These are phyloP conservation scores for Crax fasciolata DNA, from an alignment of 2,797 vertebrate genomes.

Conservation along the genomic window DNA sequence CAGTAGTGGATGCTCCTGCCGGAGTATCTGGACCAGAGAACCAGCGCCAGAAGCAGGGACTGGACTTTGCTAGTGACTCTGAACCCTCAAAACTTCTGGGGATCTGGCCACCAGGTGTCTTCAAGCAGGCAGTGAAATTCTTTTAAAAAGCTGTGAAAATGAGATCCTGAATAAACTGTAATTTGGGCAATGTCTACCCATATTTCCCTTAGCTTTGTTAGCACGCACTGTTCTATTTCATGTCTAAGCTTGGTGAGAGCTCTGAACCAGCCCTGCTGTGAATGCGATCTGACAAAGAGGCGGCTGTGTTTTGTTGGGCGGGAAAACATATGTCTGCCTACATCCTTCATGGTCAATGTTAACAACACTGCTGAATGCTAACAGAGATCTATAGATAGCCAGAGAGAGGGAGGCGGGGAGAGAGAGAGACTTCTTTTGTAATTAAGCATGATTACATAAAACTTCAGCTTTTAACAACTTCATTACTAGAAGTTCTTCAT, in stretches of 20 bases:
- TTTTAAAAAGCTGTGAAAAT: neutral
- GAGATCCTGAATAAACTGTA: neutral
- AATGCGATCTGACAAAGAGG: constrained; percentile 18
- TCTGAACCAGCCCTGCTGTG: constrained; percentile 24
- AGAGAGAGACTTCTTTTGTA: neutral
- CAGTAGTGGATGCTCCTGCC: neutral
- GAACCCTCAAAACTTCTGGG: neutral
- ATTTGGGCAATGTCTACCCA: neutral
- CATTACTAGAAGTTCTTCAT: neutral
- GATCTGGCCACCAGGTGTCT: neutral
- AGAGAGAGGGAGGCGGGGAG: neutral
- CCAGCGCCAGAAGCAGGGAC: neutral
- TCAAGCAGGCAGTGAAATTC: neutral
- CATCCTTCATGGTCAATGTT: neutral
- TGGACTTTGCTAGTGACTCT: neutral
- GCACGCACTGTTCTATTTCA: neutral
- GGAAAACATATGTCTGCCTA: constrained; percentile 12
- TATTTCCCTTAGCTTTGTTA: neutral
- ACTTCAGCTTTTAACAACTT: neutral
- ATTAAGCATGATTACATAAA: neutral
- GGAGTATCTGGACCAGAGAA: neutral
- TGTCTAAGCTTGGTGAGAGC: neutral
- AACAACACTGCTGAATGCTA: neutral
- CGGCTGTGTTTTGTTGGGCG: neutral
- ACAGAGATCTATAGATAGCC: neutral